Evolutionary conservation across 2,888 invertebrate species (phyloP).

Genomic region (Metellina segmentata): DNA sequence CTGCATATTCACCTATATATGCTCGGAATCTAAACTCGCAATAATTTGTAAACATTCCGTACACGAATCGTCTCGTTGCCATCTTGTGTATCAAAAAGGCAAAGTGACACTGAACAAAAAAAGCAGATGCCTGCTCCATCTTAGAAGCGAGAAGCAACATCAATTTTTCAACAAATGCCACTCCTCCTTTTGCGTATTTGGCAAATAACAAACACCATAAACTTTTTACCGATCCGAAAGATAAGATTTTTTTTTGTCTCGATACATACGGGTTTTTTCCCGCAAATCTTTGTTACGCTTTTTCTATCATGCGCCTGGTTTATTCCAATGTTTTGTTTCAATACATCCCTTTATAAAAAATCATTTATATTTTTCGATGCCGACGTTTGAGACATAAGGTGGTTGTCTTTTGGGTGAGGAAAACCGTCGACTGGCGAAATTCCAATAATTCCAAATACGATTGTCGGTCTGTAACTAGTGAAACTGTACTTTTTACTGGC

Average conservation of each 20-base stretch:
- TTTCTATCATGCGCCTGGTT: no score
- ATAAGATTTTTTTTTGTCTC: neutral
- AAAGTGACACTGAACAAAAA: neutral
- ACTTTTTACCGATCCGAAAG: neutral
- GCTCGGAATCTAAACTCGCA: neutral
- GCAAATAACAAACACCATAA: conserved; percentile 5
- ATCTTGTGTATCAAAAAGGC: neutral
- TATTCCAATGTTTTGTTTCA: no score
- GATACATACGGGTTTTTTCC: neutral
- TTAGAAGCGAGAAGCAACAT: neutral
- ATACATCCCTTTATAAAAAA: no score
- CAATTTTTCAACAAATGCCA: neutral
- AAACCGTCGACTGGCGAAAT: no score
- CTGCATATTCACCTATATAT: no score
- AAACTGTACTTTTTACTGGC: no score
- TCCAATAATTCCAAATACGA: no score
- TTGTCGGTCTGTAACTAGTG: no score
- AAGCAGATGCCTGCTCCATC: neutral
- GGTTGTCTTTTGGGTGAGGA: no score
- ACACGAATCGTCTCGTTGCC: neutral
- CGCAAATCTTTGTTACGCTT: neutral
- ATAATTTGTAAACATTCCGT: neutral
- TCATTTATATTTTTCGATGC: no score
- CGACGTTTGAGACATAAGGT: no score
- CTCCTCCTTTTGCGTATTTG: neutral